Evolutionary conservation across 1,140 invertebrate species (phyloP), one percentile per base, ranked within the genome.

Genomic region (Zaprionus capensis): DNA sequence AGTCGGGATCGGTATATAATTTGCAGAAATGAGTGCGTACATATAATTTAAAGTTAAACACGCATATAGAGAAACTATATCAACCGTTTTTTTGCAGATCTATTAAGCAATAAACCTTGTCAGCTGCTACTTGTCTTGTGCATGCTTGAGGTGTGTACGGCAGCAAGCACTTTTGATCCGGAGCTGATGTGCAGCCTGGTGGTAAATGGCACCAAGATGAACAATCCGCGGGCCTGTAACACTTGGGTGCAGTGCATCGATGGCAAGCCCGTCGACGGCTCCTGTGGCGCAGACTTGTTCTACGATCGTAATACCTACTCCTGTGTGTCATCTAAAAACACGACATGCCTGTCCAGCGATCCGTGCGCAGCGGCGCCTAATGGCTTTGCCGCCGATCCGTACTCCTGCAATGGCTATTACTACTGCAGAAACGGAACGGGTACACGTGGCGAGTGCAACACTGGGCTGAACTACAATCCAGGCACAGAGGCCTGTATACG

Each of bases 371-470:
- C 58, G 3, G 7, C 28, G 11, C 0, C 75, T 9, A 72, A 81
- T 46, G 91, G 91, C 3, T 92, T 92, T 22, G 59, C 76, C 0
- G 75, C 69, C 7, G 88, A 92, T 81, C 91, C 88, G 2, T 91
- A 91, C n/a, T 71, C 85, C 17, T 92, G 91, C 55, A 85, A 80
- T 46, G 79, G 81, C 2, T 92, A 92, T 11, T 92, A 91, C 36
- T 92, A 92, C 55, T 92, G 91, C 44, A 7, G 6, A 1, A 38
- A 85, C 15, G 91, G 91, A 2, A 22, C 26, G 14, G 91, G 82
- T 4, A 68, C 58, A 0, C 73, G 51, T 2, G 91, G 91, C 1
- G 56, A 65, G 9, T 92, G 91, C 59, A 62, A 55, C 9, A 2
- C 53, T 9, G 91, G 85, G n/a, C 57, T 84, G 53, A 92, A 91